Conservation (phyloP, 1,140 invertebrate genomes). For the Cotesia glomerata region DNA sequence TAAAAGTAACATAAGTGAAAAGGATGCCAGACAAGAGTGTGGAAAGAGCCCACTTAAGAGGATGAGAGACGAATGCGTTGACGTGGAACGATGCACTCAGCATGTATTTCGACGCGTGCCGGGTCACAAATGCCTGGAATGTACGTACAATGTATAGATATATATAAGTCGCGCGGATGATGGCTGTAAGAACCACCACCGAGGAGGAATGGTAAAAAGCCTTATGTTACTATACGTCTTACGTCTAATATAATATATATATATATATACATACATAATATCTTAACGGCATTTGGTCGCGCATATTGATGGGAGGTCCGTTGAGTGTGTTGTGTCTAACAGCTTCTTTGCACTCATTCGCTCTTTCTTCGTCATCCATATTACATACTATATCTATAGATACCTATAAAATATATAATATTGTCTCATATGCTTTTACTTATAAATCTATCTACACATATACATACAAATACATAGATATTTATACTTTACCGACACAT, state of each 20-base stretch:
- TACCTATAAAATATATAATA: no score
- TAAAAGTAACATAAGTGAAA: background rate
- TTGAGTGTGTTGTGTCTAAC: conserved; percentile 61
- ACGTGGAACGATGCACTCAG: conserved; percentile 47
- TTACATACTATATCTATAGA: background rate
- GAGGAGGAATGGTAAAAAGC: conserved; percentile 44
- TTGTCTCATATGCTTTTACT: background rate
- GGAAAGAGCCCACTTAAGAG: conserved; percentile 30
- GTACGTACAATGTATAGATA: background rate
- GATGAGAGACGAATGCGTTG: conserved; percentile 29
- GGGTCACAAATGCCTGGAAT: conserved; percentile 29
- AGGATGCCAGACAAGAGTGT: background rate
- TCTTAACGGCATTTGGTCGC: conserved; percentile 55
- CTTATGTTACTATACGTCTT: conserved; percentile 25
- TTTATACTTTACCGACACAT: background rate
- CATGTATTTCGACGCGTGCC: conserved; percentile 34
- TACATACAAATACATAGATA: background rate
- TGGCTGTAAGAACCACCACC: conserved; percentile 16
- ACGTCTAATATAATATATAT: no score
- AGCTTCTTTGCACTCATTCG: conserved; percentile 33
- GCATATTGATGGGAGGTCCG: conserved; percentile 59
- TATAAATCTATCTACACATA: background rate
- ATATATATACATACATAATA: conserved; percentile 27
- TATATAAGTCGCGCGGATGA: conserved; percentile 22
- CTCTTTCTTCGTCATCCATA: conserved; percentile 32